Percentiles rank a stretch among this genome's conserved stretches.
Evolutionary conservation across 2,888 invertebrate species (phyloP).

Genomic region (Cynaeus angustus): DNA sequence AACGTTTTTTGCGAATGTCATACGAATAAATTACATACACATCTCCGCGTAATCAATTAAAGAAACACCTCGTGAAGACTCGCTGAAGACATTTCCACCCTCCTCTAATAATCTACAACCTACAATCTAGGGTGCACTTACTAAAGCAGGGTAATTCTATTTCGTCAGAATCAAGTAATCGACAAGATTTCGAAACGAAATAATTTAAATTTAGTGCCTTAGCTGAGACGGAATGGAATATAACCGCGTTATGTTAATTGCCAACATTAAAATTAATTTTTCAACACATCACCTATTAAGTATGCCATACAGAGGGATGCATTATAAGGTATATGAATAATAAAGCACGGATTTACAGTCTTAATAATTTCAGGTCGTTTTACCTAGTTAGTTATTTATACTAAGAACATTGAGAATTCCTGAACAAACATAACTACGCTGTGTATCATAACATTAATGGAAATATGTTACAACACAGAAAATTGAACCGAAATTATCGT

Average conservation of each 20-base stretch:
- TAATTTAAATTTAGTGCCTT: slow-evolving; percentile 24
- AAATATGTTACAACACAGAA: too few species aligned
- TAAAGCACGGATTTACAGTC: slow-evolving; percentile 32
- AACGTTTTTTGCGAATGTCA: neutral
- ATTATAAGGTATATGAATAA: slow-evolving; percentile 36
- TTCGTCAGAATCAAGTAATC: slow-evolving; percentile 31
- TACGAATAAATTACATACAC: neutral
- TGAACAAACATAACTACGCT: slow-evolving; percentile 7
- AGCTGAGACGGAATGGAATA: slow-evolving; percentile 26
- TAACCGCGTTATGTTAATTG: slow-evolving; percentile 33
- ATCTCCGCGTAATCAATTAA: slow-evolving; percentile 16
- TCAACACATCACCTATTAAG: slow-evolving; percentile 27
- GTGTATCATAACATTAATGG: slow-evolving; percentile 1
- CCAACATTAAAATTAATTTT: slow-evolving; percentile 35
- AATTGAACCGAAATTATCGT: neutral
- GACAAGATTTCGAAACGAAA: slow-evolving; percentile 32
- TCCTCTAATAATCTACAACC: slow-evolving; percentile 28
- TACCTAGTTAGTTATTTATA: slow-evolving; percentile 19
- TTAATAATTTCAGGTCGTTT: slow-evolving; percentile 29
- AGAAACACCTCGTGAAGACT: slow-evolving; percentile 19
- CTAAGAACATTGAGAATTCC: neutral
- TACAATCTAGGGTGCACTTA: slow-evolving; percentile 17
- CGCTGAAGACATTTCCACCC: slow-evolving; percentile 18
- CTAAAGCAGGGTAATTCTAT: slow-evolving; percentile 30
- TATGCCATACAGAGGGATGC: slow-evolving; percentile 27